Base-by-base conservation (phyloP, 2,888 invertebrate species). In the Cheilosia soror region DNA sequence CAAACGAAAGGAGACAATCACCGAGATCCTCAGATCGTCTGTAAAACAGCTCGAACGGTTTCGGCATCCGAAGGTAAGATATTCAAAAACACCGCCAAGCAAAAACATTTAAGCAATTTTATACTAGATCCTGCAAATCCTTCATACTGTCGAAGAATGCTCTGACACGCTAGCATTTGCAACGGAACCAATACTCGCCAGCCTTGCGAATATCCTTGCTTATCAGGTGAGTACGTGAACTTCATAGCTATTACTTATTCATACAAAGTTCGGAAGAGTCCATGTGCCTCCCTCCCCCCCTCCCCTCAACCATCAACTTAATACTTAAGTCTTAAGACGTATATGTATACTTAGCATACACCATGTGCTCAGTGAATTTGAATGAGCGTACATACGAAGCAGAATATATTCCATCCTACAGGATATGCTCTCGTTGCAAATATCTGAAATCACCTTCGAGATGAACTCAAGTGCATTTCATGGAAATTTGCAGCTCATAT, bases 91-190 rank as follows among this genome's bases (percentile, higher is more conserved):
- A 27, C 2, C 27, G 27, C 20, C 25, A 11, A 13, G 9, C 27
- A 29, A 11, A 11, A 29, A 55, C 27, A 71, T 60, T 3, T 40
- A 49, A 66, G 31, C 25, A 68, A 78, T 66, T 68, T 27, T 15
- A 5, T 69, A 80, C 57, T 33, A 93, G 93, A 94, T 95, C 87
- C 92, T 94, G 53, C 95, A 95, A 90, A 93, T 95, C 60, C 92
- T 95, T 82, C 96, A 96, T 89, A 93, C 95, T 0, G 94, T 97
- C 11, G 97, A 97, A 91, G 97, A 98, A 91, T 96, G 96, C 85
- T 93, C 95, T 60, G 96, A 98, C 89, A 97, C 98, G 2, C 93
- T 98, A 89, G 98, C 98, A 1, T 99, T 98, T 92, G 98, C 97
- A n/a, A 95, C 98, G 2, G 98, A 99, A 92, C 96, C 97, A 0